Conservation (phyloP, 1,140 invertebrate species). For the Drosophila busckii region DNA sequence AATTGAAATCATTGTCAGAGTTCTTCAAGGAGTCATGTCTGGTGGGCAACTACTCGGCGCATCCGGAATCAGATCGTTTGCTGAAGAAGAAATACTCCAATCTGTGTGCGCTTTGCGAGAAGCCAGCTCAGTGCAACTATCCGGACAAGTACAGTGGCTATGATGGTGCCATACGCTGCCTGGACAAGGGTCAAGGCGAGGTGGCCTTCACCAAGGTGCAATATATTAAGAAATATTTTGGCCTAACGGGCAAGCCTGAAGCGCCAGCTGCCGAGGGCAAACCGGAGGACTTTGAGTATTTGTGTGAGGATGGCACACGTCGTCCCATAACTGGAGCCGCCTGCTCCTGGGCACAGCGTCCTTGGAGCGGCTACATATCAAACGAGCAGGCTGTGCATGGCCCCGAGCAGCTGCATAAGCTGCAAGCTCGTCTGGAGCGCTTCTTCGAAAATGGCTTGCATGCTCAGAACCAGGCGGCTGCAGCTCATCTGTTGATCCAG, state of each 20-base stretch:
- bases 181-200: constrained; percentile 88
- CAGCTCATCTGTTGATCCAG: constrained; percentile 81
- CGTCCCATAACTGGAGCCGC: constrained; percentile 84
- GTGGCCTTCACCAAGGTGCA: constrained; percentile 92
- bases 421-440: constrained; percentile 64
- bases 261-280: constrained; percentile 74
- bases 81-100: constrained; percentile 86
- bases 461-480: constrained; percentile 63
- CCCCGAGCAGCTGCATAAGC: constrained; percentile 65
- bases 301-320: constrained; percentile 90
- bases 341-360: constrained; percentile 88
- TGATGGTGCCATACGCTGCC: constrained; percentile 89
- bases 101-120: constrained; percentile 86
- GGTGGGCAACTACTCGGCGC: constrained; percentile 88
- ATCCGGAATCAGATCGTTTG: constrained; percentile 83
- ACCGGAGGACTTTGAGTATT: constrained; percentile 84
- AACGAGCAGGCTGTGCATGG: constrained; percentile 82
- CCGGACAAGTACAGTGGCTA: constrained; percentile 91
- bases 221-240: constrained; percentile 87
- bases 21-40: constrained; percentile 88
- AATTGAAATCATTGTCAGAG: constrained; percentile 85
- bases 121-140: constrained; percentile 87
- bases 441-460: constrained; percentile 72
- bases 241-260: constrained; percentile 77
- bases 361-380: constrained; percentile 87